Evolutionary conservation across 1,140 invertebrate genomes (phyloP).

Genomic region (Cydia amplana): DNA sequence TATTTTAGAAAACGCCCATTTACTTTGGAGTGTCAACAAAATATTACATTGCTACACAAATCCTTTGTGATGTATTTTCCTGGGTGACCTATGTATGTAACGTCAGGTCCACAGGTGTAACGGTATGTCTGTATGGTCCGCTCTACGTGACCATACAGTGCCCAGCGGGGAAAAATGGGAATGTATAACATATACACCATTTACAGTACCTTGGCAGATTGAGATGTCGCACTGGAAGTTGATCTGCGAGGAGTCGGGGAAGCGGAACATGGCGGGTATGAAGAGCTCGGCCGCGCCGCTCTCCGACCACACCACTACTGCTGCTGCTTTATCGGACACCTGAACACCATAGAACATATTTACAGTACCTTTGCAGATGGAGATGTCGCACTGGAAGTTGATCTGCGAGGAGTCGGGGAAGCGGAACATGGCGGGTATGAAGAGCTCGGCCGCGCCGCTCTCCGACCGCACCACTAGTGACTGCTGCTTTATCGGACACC

Average conservation of each 20-base stretch:
- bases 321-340: slow-evolving; percentile 84
- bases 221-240: slow-evolving; percentile 91
- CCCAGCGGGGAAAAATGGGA: too few relatives aligned
- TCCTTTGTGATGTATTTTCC: too few relatives aligned
- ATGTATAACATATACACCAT: too few relatives aligned
- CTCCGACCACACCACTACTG: slow-evolving; percentile 85
- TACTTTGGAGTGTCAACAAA: too few relatives aligned
- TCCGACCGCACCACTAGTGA: slow-evolving; percentile 86
- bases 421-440: slow-evolving; percentile 89
- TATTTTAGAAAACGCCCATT: too few relatives aligned
- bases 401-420: slow-evolving; percentile 89
- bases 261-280: slow-evolving; percentile 90
- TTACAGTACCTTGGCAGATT: slow-evolving; percentile 83
- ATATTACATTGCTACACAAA: too few relatives aligned
- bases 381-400: slow-evolving; percentile 90
- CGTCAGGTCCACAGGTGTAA: too few relatives aligned
- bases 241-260: slow-evolving; percentile 88
- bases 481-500: slow-evolving; percentile 84
- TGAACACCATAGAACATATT: slow-evolving; percentile 63
- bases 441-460: slow-evolving; percentile 85
- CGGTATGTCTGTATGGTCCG: too few relatives aligned
- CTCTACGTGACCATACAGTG: too few relatives aligned
- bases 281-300: slow-evolving; percentile 85
- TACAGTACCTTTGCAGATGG: slow-evolving; percentile 84
- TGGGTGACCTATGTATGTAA: too few relatives aligned